These are phyloP conservation scores for Eudasyphora cyanicolor DNA, from an alignment of 2,888 invertebrate species.

Conservation along the genomic window DNA sequence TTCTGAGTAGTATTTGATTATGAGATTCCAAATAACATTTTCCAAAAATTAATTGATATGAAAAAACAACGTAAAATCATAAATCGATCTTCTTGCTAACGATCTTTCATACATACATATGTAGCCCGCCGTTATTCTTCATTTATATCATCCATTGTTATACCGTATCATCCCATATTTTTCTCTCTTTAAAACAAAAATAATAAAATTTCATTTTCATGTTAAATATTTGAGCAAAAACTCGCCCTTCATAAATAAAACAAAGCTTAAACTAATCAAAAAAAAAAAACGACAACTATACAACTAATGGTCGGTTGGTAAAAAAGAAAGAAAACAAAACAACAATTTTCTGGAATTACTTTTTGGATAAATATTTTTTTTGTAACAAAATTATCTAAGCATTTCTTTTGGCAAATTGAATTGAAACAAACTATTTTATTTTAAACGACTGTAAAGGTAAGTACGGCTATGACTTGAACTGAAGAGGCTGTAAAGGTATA, in stretches of 20 bases:
- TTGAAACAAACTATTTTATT: slow-evolving; percentile 20
- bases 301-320: neutral
- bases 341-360: slow-evolving; percentile 34
- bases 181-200: neutral
- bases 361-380: slow-evolving; percentile 15
- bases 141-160: neutral
- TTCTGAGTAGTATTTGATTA: too few relatives aligned
- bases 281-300: neutral
- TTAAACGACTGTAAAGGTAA: slow-evolving; percentile 52
- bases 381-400: slow-evolving; percentile 49
- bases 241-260: neutral
- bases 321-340: neutral
- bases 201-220: neutral
- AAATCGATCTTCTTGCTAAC: neutral
- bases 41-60: too few relatives aligned
- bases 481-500: slow-evolving; percentile 60
- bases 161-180: neutral
- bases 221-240: slow-evolving; percentile 1
- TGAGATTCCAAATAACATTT: too few relatives aligned
- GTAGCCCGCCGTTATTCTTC: neutral
- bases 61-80: too few relatives aligned
- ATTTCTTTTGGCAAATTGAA: slow-evolving; percentile 14
- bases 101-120: neutral
- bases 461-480: slow-evolving; percentile 27
- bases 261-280: slow-evolving; percentile 1